Conservation (phyloP, 1,140 invertebrate species). For the Zaprionus capensis region DNA sequence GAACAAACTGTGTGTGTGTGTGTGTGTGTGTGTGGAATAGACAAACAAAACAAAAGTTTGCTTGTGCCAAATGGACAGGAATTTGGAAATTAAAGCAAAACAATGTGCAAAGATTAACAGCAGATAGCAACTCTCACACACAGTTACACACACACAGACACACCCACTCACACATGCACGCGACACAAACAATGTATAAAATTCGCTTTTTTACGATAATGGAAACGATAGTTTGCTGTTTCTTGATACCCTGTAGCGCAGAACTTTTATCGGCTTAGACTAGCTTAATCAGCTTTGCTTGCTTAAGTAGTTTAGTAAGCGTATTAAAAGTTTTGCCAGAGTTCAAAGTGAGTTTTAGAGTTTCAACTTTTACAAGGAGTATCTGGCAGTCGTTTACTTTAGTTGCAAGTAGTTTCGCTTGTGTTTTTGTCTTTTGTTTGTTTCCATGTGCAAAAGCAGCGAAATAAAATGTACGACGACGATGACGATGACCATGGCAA, state of each 20-base stretch:
- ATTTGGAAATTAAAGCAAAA: constrained; percentile 83
- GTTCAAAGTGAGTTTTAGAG: background rate
- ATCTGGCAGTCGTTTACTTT: constrained; percentile 5
- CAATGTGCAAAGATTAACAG: constrained; percentile 79
- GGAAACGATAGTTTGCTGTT: constrained; percentile 23
- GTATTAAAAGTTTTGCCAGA: background rate
- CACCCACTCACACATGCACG: constrained; percentile 13
- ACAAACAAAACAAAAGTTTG: constrained; percentile 72
- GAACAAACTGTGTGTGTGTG: no score
- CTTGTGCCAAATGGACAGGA: constrained; percentile 77
- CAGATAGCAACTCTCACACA: constrained; percentile 50
- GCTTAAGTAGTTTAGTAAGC: background rate
- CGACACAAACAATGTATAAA: constrained; percentile 59
- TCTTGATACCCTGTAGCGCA: constrained; percentile 20
- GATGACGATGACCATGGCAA: constrained; percentile 56
- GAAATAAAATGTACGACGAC: constrained; percentile 65
- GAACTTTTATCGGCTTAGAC: background rate
- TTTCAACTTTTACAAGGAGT: background rate
- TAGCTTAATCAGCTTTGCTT: background rate
- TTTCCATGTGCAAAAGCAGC: constrained; percentile 20
- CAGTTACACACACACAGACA: constrained; percentile 15
- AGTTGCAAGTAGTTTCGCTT: background rate
- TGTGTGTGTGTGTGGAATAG: constrained; percentile 31
- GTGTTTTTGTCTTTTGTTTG: constrained; percentile 32
- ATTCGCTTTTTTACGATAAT: constrained; percentile 46